Evolutionary conservation across 2,888 invertebrate genomes (phyloP).

Genomic region (Drosophila imparisetae): DNA sequence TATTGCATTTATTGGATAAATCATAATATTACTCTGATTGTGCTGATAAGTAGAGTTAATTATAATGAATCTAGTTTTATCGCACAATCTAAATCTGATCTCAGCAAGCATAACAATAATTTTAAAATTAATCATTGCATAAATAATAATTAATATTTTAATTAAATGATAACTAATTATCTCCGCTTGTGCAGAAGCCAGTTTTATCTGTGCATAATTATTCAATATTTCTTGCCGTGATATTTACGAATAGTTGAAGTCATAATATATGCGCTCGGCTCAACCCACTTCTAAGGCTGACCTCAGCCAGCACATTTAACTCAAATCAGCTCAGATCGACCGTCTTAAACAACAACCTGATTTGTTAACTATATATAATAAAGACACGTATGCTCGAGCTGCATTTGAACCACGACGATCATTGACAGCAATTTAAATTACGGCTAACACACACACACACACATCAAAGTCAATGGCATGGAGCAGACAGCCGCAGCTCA

Average conservation of each 20-base stretch:
- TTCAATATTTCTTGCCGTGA: background rate
- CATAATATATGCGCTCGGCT: background rate
- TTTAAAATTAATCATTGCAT: background rate
- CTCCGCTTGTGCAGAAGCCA: background rate
- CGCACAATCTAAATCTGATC: no score
- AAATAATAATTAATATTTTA: background rate
- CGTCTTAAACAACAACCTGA: conserved; percentile 50
- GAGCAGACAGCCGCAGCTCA: conserved; percentile 54
- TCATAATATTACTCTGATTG: background rate
- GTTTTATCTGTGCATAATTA: background rate
- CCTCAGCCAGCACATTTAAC: conserved; percentile 15
- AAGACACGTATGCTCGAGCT: conserved; percentile 21
- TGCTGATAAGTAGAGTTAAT: background rate
- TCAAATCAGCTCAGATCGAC: conserved; percentile 56
- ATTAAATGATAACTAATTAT: background rate
- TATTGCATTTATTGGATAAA: background rate
- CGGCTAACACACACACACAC: conserved; percentile 31
- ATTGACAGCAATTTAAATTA: conserved; percentile 20
- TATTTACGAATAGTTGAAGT: background rate
- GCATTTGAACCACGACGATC: conserved; percentile 49
- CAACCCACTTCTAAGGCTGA: conserved; percentile 10
- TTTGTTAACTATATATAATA: conserved; percentile 7
- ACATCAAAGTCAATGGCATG: conserved; percentile 60
- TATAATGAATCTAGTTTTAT: background rate
- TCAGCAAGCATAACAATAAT: background rate